Evolutionary conservation across 2,888 invertebrate genomes (phyloP).

Genomic region (Phoronis australis): DNA sequence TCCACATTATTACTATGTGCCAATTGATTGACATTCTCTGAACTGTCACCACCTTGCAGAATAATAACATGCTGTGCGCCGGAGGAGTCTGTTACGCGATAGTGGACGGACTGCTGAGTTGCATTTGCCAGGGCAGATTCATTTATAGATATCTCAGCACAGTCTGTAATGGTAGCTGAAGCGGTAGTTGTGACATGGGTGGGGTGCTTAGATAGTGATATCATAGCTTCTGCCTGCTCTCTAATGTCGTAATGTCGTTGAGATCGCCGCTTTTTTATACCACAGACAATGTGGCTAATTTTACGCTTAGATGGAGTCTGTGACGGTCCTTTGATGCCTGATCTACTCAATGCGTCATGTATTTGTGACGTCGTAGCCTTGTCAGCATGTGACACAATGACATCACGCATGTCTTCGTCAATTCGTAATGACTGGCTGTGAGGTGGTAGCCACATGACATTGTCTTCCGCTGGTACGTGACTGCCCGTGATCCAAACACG

Average conservation of each 20-base stretch:
- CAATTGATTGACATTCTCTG: too few relatives aligned
- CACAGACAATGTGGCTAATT: conserved; percentile 25
- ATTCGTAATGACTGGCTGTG: conserved; percentile 17
- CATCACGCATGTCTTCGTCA: conserved; percentile 27
- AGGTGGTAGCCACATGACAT: conserved; percentile 26
- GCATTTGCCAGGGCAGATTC: too few relatives aligned
- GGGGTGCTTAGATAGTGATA: too few relatives aligned
- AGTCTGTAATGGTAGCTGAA: too few relatives aligned
- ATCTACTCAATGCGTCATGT: conserved; percentile 14
- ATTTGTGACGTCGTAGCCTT: conserved; percentile 18
- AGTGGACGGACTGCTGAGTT: too few relatives aligned
- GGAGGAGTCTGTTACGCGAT: too few relatives aligned
- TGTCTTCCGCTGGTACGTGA: conserved; percentile 26
- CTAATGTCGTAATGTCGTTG: conserved; percentile 8
- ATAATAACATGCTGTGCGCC: too few relatives aligned
- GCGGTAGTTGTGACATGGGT: too few relatives aligned
- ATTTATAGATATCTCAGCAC: too few relatives aligned
- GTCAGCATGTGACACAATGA: conserved; percentile 20
- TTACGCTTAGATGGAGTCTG: conserved; percentile 21
- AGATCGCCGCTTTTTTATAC: conserved; percentile 22
- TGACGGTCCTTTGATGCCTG: conserved; percentile 10
- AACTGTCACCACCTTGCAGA: too few relatives aligned
- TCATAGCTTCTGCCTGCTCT: too few relatives aligned
- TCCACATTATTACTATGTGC: too few relatives aligned
- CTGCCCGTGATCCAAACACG: conserved; percentile 35